A percentile compares a stretch with the other conserved stretches of the same genome.
Conservation (phyloP, 2,888 invertebrate genomes). For the Trichogramma evanescens region DNA sequence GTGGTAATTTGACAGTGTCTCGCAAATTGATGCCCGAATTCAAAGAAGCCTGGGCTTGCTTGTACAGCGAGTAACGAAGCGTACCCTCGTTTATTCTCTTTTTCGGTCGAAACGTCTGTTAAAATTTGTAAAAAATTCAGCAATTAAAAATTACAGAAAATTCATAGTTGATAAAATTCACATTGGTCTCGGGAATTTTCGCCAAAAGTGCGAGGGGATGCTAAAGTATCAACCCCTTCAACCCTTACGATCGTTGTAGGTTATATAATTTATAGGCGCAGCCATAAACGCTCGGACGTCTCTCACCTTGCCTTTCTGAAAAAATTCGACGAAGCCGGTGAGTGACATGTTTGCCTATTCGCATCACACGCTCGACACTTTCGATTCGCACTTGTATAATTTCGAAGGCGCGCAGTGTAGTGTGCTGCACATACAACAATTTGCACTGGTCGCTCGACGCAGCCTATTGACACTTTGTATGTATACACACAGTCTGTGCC, state of each 20-base stretch:
- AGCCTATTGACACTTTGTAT: no score
- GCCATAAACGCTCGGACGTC: background rate
- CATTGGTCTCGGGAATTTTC: no score
- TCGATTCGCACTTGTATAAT: background rate
- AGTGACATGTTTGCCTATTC: slow-evolving; percentile 49
- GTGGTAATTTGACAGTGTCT: slow-evolving; percentile 72
- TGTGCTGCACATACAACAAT: no score
- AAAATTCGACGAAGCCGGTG: slow-evolving; percentile 68
- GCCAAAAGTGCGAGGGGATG: no score
- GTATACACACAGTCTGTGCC: no score
- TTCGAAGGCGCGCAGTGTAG: no score
- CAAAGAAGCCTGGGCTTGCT: slow-evolving; percentile 84
- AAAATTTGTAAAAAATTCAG: slow-evolving; percentile 16
- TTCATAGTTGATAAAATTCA: no score
- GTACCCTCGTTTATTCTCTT: slow-evolving; percentile 84
- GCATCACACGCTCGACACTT: background rate
- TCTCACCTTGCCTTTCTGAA: slow-evolving; percentile 69
- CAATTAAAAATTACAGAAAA: no score
- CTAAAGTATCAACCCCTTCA: no score
- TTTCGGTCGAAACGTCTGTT: slow-evolving; percentile 82
- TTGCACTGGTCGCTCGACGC: no score
- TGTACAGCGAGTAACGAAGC: slow-evolving; percentile 76
- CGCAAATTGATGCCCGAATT: slow-evolving; percentile 83
- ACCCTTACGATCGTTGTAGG: no score
- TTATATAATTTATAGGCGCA: no score